Evolutionary conservation across 2,797 vertebrate species (phyloP).

Genomic region (Sebastes umbrosus): DNA sequence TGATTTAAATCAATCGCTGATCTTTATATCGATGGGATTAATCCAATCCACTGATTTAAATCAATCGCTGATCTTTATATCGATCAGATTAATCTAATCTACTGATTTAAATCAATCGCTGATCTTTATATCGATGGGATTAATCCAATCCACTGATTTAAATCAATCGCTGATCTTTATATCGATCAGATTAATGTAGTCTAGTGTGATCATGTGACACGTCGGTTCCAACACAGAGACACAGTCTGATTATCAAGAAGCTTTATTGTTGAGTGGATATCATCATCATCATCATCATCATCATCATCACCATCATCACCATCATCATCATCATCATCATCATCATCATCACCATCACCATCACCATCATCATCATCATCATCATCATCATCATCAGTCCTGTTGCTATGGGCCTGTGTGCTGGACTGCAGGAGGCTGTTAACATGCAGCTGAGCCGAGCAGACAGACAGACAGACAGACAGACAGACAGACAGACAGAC

Average conservation of each 20-base stretch:
- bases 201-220: too few relatives aligned
- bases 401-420: constrained; percentile 65
- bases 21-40: too few relatives aligned
- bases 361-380: too few relatives aligned
- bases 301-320: constrained; percentile 39
- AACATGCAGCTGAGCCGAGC: constrained; percentile 75
- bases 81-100: too few relatives aligned
- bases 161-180: too few relatives aligned
- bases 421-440: constrained; percentile 71
- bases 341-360: constrained; percentile 52
- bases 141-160: too few relatives aligned
- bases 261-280: constrained; percentile 33
- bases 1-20: too few relatives aligned
- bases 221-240: neutral
- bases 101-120: too few relatives aligned
- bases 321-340: too few relatives aligned
- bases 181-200: too few relatives aligned
- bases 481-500: neutral
- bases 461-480: constrained; percentile 30
- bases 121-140: too few relatives aligned
- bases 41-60: too few relatives aligned
- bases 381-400: constrained; percentile 59
- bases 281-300: constrained; percentile 34
- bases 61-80: neutral
- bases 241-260: neutral